Evolutionary conservation across 2,888 invertebrate genomes (phyloP).

Genomic region (Trichacis sp.): DNA sequence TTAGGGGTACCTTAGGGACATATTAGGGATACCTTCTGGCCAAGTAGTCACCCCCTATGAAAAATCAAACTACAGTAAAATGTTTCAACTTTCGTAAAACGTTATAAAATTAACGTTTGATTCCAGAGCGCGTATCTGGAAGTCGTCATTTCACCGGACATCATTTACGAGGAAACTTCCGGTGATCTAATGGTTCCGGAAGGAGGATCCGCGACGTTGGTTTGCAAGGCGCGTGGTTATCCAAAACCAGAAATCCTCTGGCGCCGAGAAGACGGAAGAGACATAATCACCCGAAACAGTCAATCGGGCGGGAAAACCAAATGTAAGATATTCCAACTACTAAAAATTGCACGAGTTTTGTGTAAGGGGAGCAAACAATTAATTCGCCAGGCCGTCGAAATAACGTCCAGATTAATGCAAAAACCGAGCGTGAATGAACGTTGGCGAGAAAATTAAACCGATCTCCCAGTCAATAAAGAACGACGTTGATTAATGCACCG

Average conservation of each 20-base stretch:
- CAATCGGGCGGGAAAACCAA: slow-evolving; percentile 80
- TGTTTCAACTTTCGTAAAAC: too few relatives aligned
- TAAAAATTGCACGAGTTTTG: too few relatives aligned
- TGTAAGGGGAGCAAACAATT: too few relatives aligned
- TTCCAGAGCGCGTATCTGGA: slow-evolving; percentile 85
- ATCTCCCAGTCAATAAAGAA: slow-evolving; percentile 42
- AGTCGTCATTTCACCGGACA: slow-evolving; percentile 92
- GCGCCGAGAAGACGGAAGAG: slow-evolving; percentile 87
- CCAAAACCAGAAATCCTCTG: slow-evolving; percentile 88
- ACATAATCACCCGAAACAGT: slow-evolving; percentile 82
- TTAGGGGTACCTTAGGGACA: too few relatives aligned
- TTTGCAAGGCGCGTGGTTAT: slow-evolving; percentile 87
- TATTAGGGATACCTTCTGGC: too few relatives aligned
- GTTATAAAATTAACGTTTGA: too few relatives aligned
- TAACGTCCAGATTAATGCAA: slow-evolving; percentile 6
- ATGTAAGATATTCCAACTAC: slow-evolving; percentile 69
- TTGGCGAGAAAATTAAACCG: slow-evolving; percentile 16
- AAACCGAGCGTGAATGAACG: slow-evolving; percentile 9
- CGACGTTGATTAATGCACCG: slow-evolving; percentile 44
- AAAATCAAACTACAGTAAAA: too few relatives aligned
- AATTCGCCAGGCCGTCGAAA: background rate
- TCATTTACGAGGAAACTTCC: slow-evolving; percentile 89
- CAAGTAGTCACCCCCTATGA: too few relatives aligned
- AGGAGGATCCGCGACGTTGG: slow-evolving; percentile 87
- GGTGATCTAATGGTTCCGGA: slow-evolving; percentile 96